Evolutionary conservation across 1,140 invertebrate genomes (phyloP), one percentile per base, ranked within the genome.

Genomic region (Aphis gossypii): DNA sequence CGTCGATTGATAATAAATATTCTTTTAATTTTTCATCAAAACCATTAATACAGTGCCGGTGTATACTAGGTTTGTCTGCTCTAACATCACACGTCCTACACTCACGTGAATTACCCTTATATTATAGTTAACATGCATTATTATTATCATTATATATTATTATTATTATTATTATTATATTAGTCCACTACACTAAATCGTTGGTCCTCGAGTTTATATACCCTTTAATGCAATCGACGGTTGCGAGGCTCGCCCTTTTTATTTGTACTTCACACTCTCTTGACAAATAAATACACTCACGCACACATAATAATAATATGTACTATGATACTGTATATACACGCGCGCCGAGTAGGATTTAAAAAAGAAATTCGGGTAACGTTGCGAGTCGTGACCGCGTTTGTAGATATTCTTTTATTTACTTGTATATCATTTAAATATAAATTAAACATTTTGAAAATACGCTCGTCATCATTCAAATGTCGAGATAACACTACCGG

Each of bases 151-250:
- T 20, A 76, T 76, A 35, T 35, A 30, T 20, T 68, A 68, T 35
- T n/a, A n/a, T 9, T 30, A 30, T 3, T 48, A 48, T 60, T 60
- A 60, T 76, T 76, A 25, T 30, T 44, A 14, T 56, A 56, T 41
- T 41, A 90, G 54, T 51, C 87, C 87, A 89, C 87, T 44, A 90
- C 89, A 44, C 38, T 46, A 46, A 68, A 60, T 68, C 44, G 41
- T 46, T 5, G 38, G 89, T 11, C 25, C 89, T 90, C 38, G 41
- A 60, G 54, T 68, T 60, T 54, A 56, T 86, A 20, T n/a, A 60
- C 89, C 56, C 41, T 60, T 60, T 68, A 90, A 90, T 38, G 30
- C 30, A 56, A 8, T 68, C 60, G n/a, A 44, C 89, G 25, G 25
- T 38, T 38, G 38, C 11, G 89, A 90, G 54, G 21, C 38, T 56